phyloP scores from a whole-genome alignment of 2,113 vertebrate species.

The Ceyx melanurus region DNA sequence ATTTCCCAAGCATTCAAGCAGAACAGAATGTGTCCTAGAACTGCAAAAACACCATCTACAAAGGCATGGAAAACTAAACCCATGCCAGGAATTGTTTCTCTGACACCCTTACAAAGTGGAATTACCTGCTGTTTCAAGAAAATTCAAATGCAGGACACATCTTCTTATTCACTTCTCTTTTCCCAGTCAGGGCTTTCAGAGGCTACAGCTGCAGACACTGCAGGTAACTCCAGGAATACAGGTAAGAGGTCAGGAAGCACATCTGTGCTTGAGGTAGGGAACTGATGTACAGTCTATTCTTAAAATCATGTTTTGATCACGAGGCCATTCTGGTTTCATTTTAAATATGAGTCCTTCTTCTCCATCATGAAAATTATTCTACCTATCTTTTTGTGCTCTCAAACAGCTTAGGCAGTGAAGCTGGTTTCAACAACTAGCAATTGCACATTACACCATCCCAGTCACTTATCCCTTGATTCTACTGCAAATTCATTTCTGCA shows the following conservation, averaged over 20 bases:
- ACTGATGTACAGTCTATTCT: neutral
- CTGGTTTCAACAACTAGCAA: neutral
- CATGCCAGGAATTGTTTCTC: neutral
- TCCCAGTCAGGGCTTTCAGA: neutral
- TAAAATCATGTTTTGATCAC: neutral
- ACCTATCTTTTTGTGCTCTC: neutral
- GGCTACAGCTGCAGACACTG: neutral
- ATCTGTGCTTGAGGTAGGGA: neutral
- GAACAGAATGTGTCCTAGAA: neutral
- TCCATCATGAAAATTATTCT: neutral
- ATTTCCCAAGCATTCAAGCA: neutral
- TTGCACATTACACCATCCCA: fast-evolving
- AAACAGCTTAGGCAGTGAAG: neutral
- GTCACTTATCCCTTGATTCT: neutral
- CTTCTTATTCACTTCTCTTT: neutral
- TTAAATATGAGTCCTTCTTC: neutral
- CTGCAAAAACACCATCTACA: neutral
- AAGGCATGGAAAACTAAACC: neutral
- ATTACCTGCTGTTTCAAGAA: neutral
- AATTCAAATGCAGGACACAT: neutral
- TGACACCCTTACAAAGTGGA: neutral
- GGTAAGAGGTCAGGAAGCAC: neutral
- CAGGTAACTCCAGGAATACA: neutral
- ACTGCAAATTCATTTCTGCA: fast-evolving
- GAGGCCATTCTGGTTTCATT: neutral